Evolutionary conservation across 2,797 vertebrate species (phyloP).

Genomic region (Huso huso): DNA sequence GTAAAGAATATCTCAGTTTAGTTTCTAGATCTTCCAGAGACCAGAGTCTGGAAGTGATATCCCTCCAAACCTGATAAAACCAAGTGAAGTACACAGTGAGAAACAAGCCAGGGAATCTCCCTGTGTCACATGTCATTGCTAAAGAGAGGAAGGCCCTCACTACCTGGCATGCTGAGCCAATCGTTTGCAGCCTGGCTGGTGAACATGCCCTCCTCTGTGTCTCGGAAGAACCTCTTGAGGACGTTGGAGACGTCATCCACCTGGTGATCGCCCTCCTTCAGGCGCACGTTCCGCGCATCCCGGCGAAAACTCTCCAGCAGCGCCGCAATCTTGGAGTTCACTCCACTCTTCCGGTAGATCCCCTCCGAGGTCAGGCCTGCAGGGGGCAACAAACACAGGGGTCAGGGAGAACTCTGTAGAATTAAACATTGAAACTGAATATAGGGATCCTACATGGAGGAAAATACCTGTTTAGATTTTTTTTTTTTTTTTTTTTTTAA

Average conservation of each 20-base stretch:
- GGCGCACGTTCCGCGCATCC: constrained; percentile 72
- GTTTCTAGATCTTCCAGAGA: too few relatives aligned
- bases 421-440: too few relatives aligned
- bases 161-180: constrained; percentile 72
- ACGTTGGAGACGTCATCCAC: constrained; percentile 87
- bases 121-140: too few relatives aligned
- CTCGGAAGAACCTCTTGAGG: constrained; percentile 89
- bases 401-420: not conserved
- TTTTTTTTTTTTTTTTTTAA: too few relatives aligned
- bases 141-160: not conserved
- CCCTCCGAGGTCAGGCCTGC: constrained; percentile 83
- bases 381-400: not conserved
- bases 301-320: constrained; percentile 69
- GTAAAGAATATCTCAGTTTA: too few relatives aligned
- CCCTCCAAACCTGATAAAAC: too few relatives aligned
- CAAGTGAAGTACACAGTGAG: too few relatives aligned
- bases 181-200: constrained; percentile 41
- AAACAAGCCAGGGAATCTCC: too few relatives aligned
- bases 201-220: constrained; percentile 76
- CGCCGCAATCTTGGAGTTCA: constrained; percentile 77
- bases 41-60: too few relatives aligned
- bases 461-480: too few relatives aligned
- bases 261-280: constrained; percentile 81
- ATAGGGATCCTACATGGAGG: too few relatives aligned
- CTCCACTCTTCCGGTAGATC: constrained; percentile 90